phyloP scores from a whole-genome alignment of 1,140 invertebrate species.

The Rhizoglyphus robini region DNA sequence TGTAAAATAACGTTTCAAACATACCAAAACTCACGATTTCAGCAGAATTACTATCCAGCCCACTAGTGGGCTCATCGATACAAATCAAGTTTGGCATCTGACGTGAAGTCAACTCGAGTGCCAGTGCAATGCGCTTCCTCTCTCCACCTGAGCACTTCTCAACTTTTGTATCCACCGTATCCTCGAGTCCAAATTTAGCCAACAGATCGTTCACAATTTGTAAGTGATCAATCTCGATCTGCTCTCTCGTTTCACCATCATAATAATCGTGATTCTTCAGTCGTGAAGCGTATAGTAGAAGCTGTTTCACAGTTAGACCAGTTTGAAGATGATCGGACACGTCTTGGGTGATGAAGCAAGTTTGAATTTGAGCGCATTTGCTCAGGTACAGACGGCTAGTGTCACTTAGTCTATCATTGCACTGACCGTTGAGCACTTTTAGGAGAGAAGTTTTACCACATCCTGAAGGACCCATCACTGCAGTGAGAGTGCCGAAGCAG shows the following conservation, averaged over 20 bases:
- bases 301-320: slow-evolving; percentile 60
- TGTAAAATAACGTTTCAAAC: too few species aligned
- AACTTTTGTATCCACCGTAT: too few species aligned
- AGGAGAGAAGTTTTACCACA: slow-evolving; percentile 2
- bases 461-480: background rate
- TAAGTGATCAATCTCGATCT: background rate
- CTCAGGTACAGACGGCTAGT: background rate
- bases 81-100: too few species aligned
- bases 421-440: background rate
- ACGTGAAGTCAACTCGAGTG: background rate
- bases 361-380: too few species aligned
- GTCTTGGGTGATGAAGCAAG: too few species aligned
- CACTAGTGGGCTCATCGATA: too few species aligned
- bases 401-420: background rate
- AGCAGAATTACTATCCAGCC: too few species aligned
- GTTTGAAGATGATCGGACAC: background rate
- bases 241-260: too few species aligned
- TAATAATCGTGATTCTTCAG: slow-evolving; percentile 44
- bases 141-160: too few species aligned
- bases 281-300: slow-evolving; percentile 82
- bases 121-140: too few species aligned
- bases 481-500: background rate
- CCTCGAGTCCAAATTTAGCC: too few species aligned
- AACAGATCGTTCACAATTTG: background rate
- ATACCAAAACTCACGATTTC: too few species aligned